phyloP scores from a whole-genome alignment of 2,888 invertebrate genomes.

The Sturmia bella region DNA sequence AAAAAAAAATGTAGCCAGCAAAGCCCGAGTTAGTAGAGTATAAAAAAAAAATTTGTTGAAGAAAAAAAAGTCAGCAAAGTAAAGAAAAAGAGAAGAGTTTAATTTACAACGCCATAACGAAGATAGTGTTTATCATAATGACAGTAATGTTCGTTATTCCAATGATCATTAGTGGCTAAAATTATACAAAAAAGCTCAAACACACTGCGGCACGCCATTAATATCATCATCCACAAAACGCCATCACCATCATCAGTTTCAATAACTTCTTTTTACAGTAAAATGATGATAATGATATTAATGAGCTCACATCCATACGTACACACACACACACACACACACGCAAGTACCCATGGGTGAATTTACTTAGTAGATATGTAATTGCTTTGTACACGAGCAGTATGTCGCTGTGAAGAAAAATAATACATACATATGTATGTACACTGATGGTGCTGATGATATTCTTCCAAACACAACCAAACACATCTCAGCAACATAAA shows the following conservation, averaged over 20 bases:
- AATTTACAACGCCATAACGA: slow-evolving; percentile 40
- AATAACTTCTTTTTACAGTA: slow-evolving; percentile 60
- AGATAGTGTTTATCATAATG: slow-evolving; percentile 39
- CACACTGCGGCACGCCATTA: not conserved
- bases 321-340: too few species aligned
- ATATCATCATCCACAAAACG: slow-evolving; percentile 6
- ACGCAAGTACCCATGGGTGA: too few species aligned
- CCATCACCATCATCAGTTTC: slow-evolving; percentile 11
- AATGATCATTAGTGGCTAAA: slow-evolving; percentile 30
- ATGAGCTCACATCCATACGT: too few species aligned
- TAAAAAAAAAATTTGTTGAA: slow-evolving; percentile 8
- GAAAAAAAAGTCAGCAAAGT: slow-evolving; percentile 19
- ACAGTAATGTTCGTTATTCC: slow-evolving; percentile 19
- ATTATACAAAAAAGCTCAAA: not conserved
- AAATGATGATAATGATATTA: slow-evolving; percentile 51
- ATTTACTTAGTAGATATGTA: too few species aligned
- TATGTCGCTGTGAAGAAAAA: slow-evolving; percentile 32
- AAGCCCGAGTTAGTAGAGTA: slow-evolving; percentile 51
- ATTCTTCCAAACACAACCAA: slow-evolving; percentile 36
- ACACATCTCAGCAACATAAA: not conserved
- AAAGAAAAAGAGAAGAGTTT: slow-evolving; percentile 44
- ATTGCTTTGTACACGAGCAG: slow-evolving; percentile 27
- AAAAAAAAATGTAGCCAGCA: slow-evolving; percentile 27
- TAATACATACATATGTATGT: too few species aligned
- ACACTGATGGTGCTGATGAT: slow-evolving; percentile 40